Percentiles rank a stretch among this genome's conserved stretches.
phyloP scores from a whole-genome alignment of 2,888 invertebrate species.

The Aricia artaxerxes region DNA sequence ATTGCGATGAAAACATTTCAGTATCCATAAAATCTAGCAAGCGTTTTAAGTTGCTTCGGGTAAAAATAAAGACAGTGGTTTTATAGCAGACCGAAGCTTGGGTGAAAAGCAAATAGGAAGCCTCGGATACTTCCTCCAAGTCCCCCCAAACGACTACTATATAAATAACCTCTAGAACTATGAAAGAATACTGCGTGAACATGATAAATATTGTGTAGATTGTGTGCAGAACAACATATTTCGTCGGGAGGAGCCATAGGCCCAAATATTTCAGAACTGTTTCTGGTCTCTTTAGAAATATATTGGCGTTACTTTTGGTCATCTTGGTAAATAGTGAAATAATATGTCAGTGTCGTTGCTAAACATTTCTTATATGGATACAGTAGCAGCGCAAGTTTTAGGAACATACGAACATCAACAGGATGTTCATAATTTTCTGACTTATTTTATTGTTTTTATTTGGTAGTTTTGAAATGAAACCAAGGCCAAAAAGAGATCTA shows the following conservation, averaged over 20 bases:
- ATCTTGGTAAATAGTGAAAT: conserved; percentile 40
- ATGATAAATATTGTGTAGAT: conserved; percentile 54
- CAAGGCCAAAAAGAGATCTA: not conserved
- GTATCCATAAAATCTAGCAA: conserved; percentile 55
- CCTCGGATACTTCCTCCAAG: conserved; percentile 62
- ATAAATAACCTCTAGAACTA: conserved; percentile 63
- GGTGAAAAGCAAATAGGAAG: conserved; percentile 64
- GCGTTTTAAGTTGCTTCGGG: conserved; percentile 50
- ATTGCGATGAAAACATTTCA: conserved; percentile 53
- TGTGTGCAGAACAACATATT: conserved; percentile 45
- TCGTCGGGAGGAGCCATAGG: conserved; percentile 56
- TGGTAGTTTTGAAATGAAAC: not conserved
- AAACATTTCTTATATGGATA: not conserved
- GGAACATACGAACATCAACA: not conserved
- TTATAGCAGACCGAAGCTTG: conserved; percentile 68
- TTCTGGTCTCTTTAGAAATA: conserved; percentile 55
- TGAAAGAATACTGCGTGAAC: conserved; percentile 58
- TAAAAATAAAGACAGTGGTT: conserved; percentile 56
- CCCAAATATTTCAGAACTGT: conserved; percentile 56
- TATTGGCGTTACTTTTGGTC: conserved; percentile 47
- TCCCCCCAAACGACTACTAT: conserved; percentile 64
- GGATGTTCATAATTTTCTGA: not conserved
- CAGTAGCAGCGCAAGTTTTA: not conserved
- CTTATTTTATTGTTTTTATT: not conserved
- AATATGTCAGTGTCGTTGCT: not conserved